Evolutionary conservation across 2,113 vertebrate genomes (phyloP).

Genomic region (Heterotis niloticus): DNA sequence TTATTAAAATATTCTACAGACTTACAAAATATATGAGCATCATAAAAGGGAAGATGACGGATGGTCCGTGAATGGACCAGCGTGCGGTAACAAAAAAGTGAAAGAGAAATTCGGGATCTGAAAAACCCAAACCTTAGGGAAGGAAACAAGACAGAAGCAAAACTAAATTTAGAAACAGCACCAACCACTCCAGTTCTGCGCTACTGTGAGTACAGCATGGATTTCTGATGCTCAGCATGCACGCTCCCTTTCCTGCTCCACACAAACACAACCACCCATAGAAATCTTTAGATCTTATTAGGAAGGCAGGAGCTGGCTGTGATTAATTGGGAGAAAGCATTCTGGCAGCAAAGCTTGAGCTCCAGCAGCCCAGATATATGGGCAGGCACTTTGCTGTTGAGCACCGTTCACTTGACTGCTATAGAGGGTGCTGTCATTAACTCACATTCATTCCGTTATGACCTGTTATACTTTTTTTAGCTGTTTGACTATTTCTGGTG

Average conservation of each 20-base stretch:
- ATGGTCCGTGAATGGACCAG: no score
- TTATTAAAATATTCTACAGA: no score
- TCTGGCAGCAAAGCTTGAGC: neutral
- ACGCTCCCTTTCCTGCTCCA: neutral
- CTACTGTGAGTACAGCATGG: neutral
- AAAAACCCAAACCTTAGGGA: neutral
- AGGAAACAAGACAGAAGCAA: no score
- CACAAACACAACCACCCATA: neutral
- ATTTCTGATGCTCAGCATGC: constrained; percentile 14
- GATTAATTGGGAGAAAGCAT: neutral
- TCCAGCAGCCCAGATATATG: neutral
- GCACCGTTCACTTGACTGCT: neutral
- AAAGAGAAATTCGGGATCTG: neutral
- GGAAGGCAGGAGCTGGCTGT: neutral
- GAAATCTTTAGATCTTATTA: constrained; percentile 11
- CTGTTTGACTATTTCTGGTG: neutral
- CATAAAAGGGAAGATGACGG: no score
- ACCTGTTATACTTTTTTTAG: neutral
- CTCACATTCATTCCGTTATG: neutral
- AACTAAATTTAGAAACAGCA: neutral
- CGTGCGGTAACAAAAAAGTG: no score
- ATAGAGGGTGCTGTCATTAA: neutral
- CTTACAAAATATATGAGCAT: no score
- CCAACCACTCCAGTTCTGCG: neutral
- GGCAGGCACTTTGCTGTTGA: neutral